A percentile compares a stretch with the other conserved stretches of the same genome.
phyloP scores from a whole-genome alignment of 1,140 invertebrate species.

The Ceratitis capitata region DNA sequence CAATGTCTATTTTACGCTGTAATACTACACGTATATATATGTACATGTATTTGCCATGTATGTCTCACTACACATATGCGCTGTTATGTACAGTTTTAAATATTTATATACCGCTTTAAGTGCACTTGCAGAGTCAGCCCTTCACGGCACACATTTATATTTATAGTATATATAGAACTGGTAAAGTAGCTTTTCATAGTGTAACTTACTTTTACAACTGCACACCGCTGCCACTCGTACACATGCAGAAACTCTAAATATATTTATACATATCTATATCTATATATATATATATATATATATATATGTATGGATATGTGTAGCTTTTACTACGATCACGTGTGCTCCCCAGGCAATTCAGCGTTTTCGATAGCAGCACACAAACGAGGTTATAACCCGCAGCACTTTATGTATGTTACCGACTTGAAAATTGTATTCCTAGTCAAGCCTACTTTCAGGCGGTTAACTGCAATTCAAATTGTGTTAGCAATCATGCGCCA shows the following conservation, averaged over 20 bases:
- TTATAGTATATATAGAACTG: not conserved
- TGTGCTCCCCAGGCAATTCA: not conserved
- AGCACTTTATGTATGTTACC: not conserved
- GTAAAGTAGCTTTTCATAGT: not conserved
- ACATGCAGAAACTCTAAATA: not conserved
- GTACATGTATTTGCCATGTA: not conserved
- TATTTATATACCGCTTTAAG: not conserved
- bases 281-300: no score
- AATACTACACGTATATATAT: not conserved
- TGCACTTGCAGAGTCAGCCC: not conserved
- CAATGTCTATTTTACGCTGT: not conserved
- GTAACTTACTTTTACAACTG: not conserved
- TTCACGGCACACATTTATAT: not conserved
- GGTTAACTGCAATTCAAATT: constrained; percentile 26
- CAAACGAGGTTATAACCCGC: not conserved
- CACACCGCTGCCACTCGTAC: not conserved
- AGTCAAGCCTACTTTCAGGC: not conserved
- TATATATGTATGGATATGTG: not conserved
- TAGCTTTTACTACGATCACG: not conserved
- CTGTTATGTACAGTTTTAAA: not conserved
- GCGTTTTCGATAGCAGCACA: not conserved
- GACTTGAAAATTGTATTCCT: not conserved
- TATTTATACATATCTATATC: not conserved
- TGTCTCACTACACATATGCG: no score
- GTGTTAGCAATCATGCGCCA: not conserved